Percentiles rank a stretch among this genome's conserved stretches.
phyloP scores from a whole-genome alignment of 2,797 vertebrate genomes.

The Melanogrammus aeglefinus region DNA sequence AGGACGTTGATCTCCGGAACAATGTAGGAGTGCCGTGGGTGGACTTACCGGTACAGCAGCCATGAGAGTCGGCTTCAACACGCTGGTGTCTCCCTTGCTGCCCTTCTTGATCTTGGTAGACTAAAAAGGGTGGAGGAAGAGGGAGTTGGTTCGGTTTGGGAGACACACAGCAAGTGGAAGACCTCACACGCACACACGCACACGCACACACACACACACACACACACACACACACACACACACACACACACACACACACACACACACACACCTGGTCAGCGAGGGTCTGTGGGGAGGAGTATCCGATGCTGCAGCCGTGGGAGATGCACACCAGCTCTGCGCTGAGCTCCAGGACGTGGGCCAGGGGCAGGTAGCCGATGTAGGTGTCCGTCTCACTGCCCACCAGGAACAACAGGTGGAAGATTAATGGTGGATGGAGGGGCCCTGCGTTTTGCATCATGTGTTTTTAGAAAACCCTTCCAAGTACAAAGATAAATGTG shows the following conservation, averaged over 20 bases:
- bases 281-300: conserved; percentile 94
- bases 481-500: no score
- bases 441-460: not conserved
- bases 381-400: conserved; percentile 90
- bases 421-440: not conserved
- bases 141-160: not conserved
- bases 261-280: conserved; percentile 87
- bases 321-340: conserved; percentile 93
- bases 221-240: conserved; percentile 62
- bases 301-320: conserved; percentile 92
- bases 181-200: no score
- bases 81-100: conserved; percentile 93
- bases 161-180: not conserved
- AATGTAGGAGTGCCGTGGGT: no score
- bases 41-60: conserved; percentile 91
- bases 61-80: conserved; percentile 92
- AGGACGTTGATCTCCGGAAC: not conserved
- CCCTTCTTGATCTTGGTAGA: conserved; percentile 99
- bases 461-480: not conserved
- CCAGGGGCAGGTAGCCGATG: conserved; percentile 93
- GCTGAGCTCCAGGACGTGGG: conserved; percentile 94
- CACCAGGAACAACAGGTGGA: conserved; percentile 26
- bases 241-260: not conserved
- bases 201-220: not conserved
- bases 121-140: conserved; percentile 56